Evolutionary conservation across 2,888 invertebrate genomes (phyloP).

Genomic region (Crepidodera aurea): DNA sequence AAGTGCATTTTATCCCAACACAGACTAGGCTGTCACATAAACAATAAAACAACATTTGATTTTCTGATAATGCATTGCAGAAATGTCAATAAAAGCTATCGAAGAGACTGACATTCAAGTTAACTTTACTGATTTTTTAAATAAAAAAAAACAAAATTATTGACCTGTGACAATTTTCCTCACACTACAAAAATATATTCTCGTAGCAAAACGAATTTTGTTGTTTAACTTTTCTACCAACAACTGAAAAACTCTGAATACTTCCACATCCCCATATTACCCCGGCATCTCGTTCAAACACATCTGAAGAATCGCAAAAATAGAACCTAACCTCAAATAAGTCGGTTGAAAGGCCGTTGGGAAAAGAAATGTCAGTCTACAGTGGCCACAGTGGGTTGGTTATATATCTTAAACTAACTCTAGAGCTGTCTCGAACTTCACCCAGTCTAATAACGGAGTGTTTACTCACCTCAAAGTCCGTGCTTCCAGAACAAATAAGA

Average conservation of each 20-base stretch:
- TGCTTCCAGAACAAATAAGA: not conserved
- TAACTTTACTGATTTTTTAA: too few relatives aligned
- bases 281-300: not conserved
- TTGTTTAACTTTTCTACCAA: not conserved
- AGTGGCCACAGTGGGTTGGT: not conserved
- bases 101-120: too few relatives aligned
- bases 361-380: slow-evolving; percentile 1
- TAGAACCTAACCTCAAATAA: not conserved
- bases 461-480: not conserved
- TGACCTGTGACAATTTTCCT: too few relatives aligned
- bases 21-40: too few relatives aligned
- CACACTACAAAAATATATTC: too few relatives aligned
- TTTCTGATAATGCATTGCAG: too few relatives aligned
- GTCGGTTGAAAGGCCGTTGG: not conserved
- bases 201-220: too few relatives aligned
- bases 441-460: not conserved
- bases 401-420: not conserved
- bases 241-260: not conserved
- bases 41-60: too few relatives aligned
- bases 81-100: too few relatives aligned
- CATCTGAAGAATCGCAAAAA: not conserved
- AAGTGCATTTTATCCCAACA: too few relatives aligned
- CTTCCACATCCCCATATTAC: not conserved
- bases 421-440: not conserved
- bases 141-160: too few relatives aligned